A percentile compares a stretch with the other conserved stretches of the same genome.
Conservation (phyloP, 2,888 invertebrate species). For the Meta bourneti region DNA sequence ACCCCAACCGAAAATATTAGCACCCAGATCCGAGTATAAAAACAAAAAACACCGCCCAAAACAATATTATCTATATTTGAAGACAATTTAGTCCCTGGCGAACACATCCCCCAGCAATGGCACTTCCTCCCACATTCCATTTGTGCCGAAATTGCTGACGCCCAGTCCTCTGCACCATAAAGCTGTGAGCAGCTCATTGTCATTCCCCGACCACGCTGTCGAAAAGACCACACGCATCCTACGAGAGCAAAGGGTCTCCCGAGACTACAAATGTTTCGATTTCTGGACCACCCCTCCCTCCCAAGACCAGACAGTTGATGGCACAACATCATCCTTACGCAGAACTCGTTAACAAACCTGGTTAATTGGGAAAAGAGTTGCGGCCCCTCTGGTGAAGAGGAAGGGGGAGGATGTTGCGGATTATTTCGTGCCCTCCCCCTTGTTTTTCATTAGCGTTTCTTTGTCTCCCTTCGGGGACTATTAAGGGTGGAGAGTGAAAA, state of each 20-base stretch:
- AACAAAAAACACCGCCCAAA: background rate
- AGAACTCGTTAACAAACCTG: constrained; percentile 68
- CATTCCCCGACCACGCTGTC: constrained; percentile 29
- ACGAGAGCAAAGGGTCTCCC: constrained; percentile 27
- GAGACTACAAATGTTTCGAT: constrained; percentile 46
- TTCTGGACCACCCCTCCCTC: constrained; percentile 21
- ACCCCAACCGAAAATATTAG: constrained; percentile 5
- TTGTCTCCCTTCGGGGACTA: constrained; percentile 65
- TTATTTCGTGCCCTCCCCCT: constrained; percentile 37
- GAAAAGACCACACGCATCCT: constrained; percentile 37
- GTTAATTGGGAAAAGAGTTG: constrained; percentile 68
- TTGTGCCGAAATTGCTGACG: constrained; percentile 38
- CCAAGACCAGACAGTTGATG: constrained; percentile 42
- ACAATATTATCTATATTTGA: background rate
- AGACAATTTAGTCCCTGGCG: background rate
- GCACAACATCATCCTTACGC: constrained; percentile 39
- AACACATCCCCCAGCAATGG: background rate
- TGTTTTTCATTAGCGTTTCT: constrained; percentile 63
- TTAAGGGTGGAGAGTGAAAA: constrained; percentile 40
- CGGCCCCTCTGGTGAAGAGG: background rate
- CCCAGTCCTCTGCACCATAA: constrained; percentile 8
- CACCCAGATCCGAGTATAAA: background rate
- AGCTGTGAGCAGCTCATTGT: constrained; percentile 20
- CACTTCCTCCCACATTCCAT: constrained; percentile 15
- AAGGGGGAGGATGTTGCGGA: constrained; percentile 7